phyloP scores from a whole-genome alignment of 2,888 invertebrate species.

The Bedellia somnulentella region DNA sequence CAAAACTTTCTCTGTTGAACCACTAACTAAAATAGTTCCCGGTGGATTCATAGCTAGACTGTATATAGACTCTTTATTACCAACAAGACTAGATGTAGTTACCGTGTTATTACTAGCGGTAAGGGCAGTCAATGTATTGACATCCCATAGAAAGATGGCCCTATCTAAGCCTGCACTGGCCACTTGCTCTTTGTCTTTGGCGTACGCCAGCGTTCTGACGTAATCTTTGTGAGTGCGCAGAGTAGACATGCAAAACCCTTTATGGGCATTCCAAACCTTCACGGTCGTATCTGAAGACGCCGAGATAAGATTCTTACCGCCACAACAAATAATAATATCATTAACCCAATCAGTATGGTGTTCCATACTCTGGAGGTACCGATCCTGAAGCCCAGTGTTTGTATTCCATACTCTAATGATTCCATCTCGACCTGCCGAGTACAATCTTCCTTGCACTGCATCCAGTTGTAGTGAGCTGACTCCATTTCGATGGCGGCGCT shows the following conservation, averaged over 20 bases:
- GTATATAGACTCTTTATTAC: slow-evolving; percentile 98
- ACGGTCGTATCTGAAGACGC: slow-evolving; percentile 99
- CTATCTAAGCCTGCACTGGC: slow-evolving; percentile 97
- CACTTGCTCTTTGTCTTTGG: slow-evolving; percentile 92
- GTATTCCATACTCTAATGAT: slow-evolving; percentile 93
- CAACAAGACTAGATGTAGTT: slow-evolving; percentile 94
- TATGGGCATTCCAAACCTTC: slow-evolving; percentile 99
- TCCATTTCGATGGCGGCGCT: slow-evolving; percentile 91
- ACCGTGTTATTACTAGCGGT: slow-evolving; percentile 99
- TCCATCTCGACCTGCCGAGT: slow-evolving; percentile 95
- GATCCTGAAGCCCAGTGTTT: slow-evolving; percentile 52
- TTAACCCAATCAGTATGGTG: slow-evolving; percentile 99
- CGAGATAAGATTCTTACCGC: slow-evolving; percentile 95
- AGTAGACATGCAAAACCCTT: slow-evolving; percentile 99
- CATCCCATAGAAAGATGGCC: slow-evolving; percentile 98
- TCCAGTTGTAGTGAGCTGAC: slow-evolving; percentile 96
- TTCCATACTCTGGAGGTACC: slow-evolving; percentile 94
- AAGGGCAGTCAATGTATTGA: slow-evolving; percentile 93
- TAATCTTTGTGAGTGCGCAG: slow-evolving; percentile 97
- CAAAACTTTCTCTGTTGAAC: slow-evolving; percentile 93
- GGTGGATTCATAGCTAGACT: slow-evolving; percentile 97
- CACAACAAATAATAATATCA: slow-evolving; percentile 96
- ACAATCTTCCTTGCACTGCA: slow-evolving; percentile 81
- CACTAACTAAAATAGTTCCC: slow-evolving; percentile 94
- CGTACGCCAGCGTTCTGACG: slow-evolving; percentile 96